Evolutionary conservation across 1,140 invertebrate species (phyloP), one percentile per base, ranked within the genome.

Genomic region (Drosophila truncata): DNA sequence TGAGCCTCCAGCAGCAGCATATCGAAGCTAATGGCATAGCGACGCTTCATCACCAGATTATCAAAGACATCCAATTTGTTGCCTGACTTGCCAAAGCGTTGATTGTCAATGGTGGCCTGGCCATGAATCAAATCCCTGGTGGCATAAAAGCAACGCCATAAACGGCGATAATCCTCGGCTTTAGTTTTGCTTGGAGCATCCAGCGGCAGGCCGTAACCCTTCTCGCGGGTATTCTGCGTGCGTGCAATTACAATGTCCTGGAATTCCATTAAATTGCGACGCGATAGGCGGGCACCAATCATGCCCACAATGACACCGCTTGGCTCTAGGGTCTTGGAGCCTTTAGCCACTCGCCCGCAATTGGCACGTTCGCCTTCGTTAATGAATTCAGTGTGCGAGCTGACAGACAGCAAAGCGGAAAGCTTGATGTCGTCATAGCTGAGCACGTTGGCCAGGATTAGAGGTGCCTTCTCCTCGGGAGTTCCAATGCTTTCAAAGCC

Each of bases 361-460:
- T 96, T 96, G 13, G 93, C 91, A n/a, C 95, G 93, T 16, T 93
- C 91, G 5, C 95, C 95, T 77, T 95, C 93, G 67, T 96, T 96
- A 54, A 96, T 94, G 74, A 95, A 96, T 77, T 94, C 94, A 3
- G 94, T 94, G 60, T 94, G 93, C 0, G 95, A 95, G 8, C 95
- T 95, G 10, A 95, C 92, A 18, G 94, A 94, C 18, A 96, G 93
- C 81, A 95, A 92, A 0, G 95, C 94, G 0, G 95, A 95, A 3
- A 96, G 72, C 84, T 92, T 84, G 6, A 90, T 35, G 29, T 85
- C 82, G 44, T 92, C 87, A 27, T 91, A 92, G 60, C 87, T 90
- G 94, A 84, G 95, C 94, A 61, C 94, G 93, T 60, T 92, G 23
- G 93, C 82, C 31, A 95, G 72, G 8, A 94, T 67, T 27, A 96